Conservation (phyloP, 2,113 vertebrate genomes). For the Poecilia latipinna region DNA sequence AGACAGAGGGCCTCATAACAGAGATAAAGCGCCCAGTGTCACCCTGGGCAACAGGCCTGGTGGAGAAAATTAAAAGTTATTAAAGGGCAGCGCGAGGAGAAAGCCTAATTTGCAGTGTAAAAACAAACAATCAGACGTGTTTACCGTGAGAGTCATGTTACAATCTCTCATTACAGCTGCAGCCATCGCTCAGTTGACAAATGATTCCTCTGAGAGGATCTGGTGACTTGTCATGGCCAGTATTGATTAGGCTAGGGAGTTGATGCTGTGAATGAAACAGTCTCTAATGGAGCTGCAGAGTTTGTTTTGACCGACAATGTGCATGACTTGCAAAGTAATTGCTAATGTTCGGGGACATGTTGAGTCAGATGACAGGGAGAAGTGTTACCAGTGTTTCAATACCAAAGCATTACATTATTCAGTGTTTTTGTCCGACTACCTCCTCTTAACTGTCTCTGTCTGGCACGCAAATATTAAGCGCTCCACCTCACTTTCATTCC, state of each 20-base stretch:
- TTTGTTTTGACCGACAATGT: slow-evolving; percentile 13
- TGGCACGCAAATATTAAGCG: slow-evolving; percentile 1
- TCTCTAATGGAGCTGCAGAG: slow-evolving; percentile 30
- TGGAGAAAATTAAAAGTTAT: slow-evolving; percentile 70
- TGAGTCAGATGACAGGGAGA: slow-evolving; percentile 21
- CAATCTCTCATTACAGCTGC: slow-evolving; percentile 54
- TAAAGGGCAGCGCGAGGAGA: slow-evolving; percentile 50
- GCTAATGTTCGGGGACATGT: neutral
- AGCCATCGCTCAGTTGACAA: slow-evolving; percentile 46
- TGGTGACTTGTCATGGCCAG: slow-evolving; percentile 61
- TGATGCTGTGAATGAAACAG: slow-evolving; percentile 53
- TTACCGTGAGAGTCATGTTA: slow-evolving; percentile 63
- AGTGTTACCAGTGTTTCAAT: slow-evolving; percentile 27
- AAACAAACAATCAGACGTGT: slow-evolving; percentile 73
- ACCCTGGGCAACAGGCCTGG: slow-evolving; percentile 57
- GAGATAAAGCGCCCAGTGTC: slow-evolving; percentile 67
- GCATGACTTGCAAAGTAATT: slow-evolving; percentile 26
- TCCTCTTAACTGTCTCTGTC: slow-evolving; percentile 8
- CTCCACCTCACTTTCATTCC: slow-evolving; percentile 30
- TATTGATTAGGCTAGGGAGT: slow-evolving; percentile 56
- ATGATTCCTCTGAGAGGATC: slow-evolving; percentile 56
- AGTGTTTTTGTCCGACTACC: slow-evolving; percentile 33
- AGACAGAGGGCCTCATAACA: slow-evolving; percentile 49
- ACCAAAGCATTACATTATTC: slow-evolving; percentile 16
- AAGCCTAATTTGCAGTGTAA: slow-evolving; percentile 60